A percentile compares a stretch with the other conserved stretches of the same genome.
Conservation (phyloP, 2,113 vertebrate genomes). For the Strigops habroptila region DNA sequence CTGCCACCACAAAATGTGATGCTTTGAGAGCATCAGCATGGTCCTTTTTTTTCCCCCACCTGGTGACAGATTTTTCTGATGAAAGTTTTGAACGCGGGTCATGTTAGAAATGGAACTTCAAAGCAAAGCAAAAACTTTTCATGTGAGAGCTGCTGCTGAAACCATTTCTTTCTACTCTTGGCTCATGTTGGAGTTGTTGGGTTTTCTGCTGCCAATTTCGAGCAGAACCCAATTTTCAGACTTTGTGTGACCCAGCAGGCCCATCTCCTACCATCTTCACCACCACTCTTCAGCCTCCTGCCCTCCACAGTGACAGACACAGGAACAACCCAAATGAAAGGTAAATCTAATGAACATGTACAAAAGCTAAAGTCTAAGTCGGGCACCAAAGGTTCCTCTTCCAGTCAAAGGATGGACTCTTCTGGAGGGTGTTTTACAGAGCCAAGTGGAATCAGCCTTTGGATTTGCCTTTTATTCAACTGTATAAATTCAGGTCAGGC, state of each 20-base stretch:
- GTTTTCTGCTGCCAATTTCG: neutral
- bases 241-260: neutral
- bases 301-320: neutral
- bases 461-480: neutral
- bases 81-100: accelerated
- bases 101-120: neutral
- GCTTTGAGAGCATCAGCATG: neutral
- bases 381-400: neutral
- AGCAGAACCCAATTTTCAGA: neutral
- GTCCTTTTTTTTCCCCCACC: neutral
- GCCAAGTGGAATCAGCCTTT: neutral
- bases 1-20: accelerated
- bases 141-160: neutral
- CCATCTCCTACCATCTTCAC: neutral
- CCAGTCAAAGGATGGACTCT: neutral
- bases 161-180: neutral
- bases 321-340: neutral
- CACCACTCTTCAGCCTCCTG: neutral
- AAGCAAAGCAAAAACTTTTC: neutral
- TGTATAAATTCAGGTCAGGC: neutral
- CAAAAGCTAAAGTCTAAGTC: neutral
- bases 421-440: neutral
- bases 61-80: neutral
- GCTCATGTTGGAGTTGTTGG: neutral
- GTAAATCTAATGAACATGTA: neutral